Percentiles rank a stretch among this genome's conserved stretches.
These are phyloP conservation scores for Hymenochirus boettgeri DNA, from an alignment of 2,113 vertebrate genomes.

Conservation along the genomic window DNA sequence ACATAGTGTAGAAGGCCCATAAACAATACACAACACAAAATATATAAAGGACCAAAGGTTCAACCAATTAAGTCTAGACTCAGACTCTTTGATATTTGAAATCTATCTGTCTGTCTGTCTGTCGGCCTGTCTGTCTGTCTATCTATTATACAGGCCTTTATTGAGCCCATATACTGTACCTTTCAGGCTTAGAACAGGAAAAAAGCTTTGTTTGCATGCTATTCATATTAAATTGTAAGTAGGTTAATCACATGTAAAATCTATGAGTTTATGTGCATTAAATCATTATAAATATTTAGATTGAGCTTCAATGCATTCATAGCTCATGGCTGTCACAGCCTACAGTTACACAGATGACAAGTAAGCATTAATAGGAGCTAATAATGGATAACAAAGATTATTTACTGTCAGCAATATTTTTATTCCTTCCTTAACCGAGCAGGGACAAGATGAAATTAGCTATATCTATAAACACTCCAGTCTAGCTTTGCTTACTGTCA, in stretches of 20 bases:
- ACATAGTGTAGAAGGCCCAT: no score
- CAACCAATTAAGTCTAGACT: no score
- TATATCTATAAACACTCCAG: background rate
- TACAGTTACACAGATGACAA: background rate
- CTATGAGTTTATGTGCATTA: conserved; percentile 13
- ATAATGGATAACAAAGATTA: background rate
- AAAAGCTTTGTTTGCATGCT: background rate
- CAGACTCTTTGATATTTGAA: no score
- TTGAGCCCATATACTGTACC: no score
- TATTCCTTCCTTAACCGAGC: conserved; percentile 9
- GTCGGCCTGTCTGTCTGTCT: no score
- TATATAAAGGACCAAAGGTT: no score
- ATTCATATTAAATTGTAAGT: conserved; percentile 16
- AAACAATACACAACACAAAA: no score
- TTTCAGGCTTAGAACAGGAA: background rate
- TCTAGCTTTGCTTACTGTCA: background rate
- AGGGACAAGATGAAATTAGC: background rate
- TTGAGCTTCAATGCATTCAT: background rate
- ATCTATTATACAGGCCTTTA: no score
- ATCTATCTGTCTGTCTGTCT: no score
- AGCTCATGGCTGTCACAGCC: conserved; percentile 1
- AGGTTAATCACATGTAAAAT: conserved; percentile 34
- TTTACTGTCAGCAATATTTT: background rate
- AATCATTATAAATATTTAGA: conserved; percentile 14
- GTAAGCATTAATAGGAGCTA: conserved; percentile 5